Evolutionary conservation across 2,113 vertebrate genomes (phyloP).

Genomic region (Peromyscus maniculatus): DNA sequence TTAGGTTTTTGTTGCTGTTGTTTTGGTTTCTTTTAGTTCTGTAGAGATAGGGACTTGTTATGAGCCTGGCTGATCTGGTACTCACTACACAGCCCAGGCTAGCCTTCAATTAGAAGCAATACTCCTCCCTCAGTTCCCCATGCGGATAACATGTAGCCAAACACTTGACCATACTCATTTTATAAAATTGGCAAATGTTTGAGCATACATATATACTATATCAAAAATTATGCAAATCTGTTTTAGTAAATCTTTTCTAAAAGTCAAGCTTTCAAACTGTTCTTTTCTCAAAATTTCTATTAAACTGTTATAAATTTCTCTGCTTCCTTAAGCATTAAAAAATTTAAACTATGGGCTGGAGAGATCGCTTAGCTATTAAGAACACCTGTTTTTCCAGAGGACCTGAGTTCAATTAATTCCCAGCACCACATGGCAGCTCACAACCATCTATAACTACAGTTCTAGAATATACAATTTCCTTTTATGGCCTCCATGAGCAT

Average conservation of each 20-base stretch:
- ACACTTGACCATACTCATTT: neutral
- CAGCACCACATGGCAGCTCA: neutral
- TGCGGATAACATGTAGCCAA: neutral
- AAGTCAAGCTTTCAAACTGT: neutral
- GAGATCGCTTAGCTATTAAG: neutral
- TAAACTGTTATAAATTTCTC: conserved; percentile 12
- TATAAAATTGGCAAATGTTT: neutral
- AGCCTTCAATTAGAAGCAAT: neutral
- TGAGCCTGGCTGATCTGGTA: neutral
- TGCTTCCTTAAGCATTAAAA: conserved; percentile 40
- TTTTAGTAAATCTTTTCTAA: conserved; percentile 43
- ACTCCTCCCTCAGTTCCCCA: neutral
- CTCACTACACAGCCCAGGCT: neutral
- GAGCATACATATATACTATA: neutral
- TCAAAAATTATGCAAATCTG: neutral
- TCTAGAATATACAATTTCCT: neutral
- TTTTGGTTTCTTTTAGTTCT: neutral
- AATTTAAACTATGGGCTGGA: neutral
- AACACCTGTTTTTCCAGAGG: neutral
- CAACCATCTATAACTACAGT: neutral
- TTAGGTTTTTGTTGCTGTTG: neutral
- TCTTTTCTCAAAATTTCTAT: neutral
- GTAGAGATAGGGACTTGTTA: neutral
- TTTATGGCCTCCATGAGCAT: neutral
- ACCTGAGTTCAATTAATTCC: neutral